Evolutionary conservation across 2,797 vertebrate genomes (phyloP), one percentile per base, ranked within the genome.

Genomic region (Melanotaenia pygmaea): DNA sequence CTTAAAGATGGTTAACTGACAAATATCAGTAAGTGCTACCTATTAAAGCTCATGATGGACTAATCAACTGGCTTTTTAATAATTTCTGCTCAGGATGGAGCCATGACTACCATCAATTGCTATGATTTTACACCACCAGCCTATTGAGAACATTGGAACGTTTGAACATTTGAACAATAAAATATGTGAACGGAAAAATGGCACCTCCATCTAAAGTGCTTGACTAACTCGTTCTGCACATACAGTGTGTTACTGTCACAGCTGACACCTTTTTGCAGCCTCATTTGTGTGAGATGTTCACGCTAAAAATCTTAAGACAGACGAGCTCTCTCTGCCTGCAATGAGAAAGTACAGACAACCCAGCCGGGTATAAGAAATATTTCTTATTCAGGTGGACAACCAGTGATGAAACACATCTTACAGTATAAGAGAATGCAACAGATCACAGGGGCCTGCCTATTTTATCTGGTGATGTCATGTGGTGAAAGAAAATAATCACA

Each of bases 301-400:
- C 24, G 37, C 22, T 34, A 58, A 24, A 61, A 70, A 67, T 6
- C 14, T 28, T 5, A 11, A 67, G n/a, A 28, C 37, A 12, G 54
- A 66, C 0, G 6, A 51, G 16, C 11, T 72, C 10, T 1, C 54
- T 54, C 54, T 26, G 47, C 58, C 16, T 57, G 57, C 18, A 28
- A 13, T 14, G 5, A 43, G 37, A 80, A 84, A 88, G 43, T 54
- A 89, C 14, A 76, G 32, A 81, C 58, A 58, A 83, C 68, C 81
- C 75, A 74, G 57, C 71, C 72, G 59, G 28, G 73, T 79, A 63
- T 76, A 68, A 89, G 82, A 89, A 73, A 81, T 70, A 67, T 72
- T 91, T 89, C 81, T 91, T 92, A 84, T 92, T 89, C 74, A 54
- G 80, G 69, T 91, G 83, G 84, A 86, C 76, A 88, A 79, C 77